These are phyloP conservation scores for Poeciliopsis prolifica DNA, from an alignment of 2,113 vertebrate genomes.

Conservation along the genomic window DNA sequence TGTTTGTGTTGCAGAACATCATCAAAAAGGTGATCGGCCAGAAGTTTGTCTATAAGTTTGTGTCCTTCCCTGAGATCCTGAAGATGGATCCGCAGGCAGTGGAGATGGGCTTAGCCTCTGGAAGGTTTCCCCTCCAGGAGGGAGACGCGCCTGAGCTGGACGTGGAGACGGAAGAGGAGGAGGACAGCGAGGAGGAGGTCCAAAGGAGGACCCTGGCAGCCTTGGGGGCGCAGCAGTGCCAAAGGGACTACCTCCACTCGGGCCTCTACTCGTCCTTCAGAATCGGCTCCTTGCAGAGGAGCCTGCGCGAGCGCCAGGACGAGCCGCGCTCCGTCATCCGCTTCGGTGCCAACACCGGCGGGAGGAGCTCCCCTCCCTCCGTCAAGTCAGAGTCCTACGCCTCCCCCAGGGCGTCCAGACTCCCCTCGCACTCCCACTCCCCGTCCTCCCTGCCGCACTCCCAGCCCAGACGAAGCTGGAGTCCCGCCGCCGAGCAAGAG, in stretches of 20 bases:
- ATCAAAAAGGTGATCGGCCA: conserved; percentile 98
- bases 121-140: conserved; percentile 86
- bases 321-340: conserved; percentile 93
- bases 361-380: conserved; percentile 82
- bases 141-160: conserved; percentile 81
- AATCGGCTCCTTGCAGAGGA: conserved; percentile 90
- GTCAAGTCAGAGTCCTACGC: conserved; percentile 73
- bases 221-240: conserved; percentile 82
- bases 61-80: conserved; percentile 95
- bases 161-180: conserved; percentile 83
- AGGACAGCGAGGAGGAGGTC: conserved; percentile 84
- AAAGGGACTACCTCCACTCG: conserved; percentile 90
- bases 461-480: conserved; percentile 81
- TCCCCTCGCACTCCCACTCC: conserved; percentile 72
- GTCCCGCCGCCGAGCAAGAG: conserved; percentile 79
- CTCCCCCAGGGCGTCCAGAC: conserved; percentile 81
- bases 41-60: conserved; percentile 98
- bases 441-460: conserved; percentile 80
- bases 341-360: conserved; percentile 88
- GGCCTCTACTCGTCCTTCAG: conserved; percentile 94
- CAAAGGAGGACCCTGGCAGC: conserved; percentile 77
- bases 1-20: conserved; percentile 86
- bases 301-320: conserved; percentile 84
- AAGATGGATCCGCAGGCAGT: conserved; percentile 93
- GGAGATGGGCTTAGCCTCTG: conserved; percentile 88